Conservation (phyloP, 2,797 vertebrate species). For the Hippopotamyrus pictus region DNA sequence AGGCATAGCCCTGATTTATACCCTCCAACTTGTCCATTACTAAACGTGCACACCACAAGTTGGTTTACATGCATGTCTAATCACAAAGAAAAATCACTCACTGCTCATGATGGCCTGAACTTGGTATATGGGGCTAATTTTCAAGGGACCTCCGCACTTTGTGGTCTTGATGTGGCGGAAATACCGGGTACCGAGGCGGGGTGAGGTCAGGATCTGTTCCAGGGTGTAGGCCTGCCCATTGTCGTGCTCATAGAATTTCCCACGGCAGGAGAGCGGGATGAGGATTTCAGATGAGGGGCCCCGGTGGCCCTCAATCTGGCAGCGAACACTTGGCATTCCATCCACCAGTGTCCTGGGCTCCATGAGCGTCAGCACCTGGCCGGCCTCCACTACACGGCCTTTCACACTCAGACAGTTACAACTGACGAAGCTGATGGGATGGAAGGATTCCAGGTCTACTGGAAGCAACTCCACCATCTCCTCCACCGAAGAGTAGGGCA, state of each 20-base stretch:
- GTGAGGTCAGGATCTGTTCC: constrained; percentile 58
- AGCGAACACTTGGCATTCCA: constrained; percentile 45
- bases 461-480: constrained; percentile 58
- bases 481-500: constrained; percentile 49
- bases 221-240: constrained; percentile 50
- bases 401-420: constrained; percentile 44
- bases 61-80: background rate
- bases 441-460: constrained; percentile 34
- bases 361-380: constrained; percentile 49
- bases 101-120: constrained; percentile 73
- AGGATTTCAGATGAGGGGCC: constrained; percentile 42
- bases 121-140: constrained; percentile 68
- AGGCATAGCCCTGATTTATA: background rate
- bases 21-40: background rate
- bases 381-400: constrained; percentile 41
- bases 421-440: constrained; percentile 61
- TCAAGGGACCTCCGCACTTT: constrained; percentile 31
- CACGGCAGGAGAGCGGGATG: constrained; percentile 52
- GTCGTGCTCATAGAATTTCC: constrained; percentile 53
- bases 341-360: constrained; percentile 21
- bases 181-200: constrained; percentile 40
- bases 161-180: constrained; percentile 49
- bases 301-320: constrained; percentile 42
- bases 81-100: constrained; percentile 52
- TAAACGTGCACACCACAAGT: background rate